Evolutionary conservation across 2,888 invertebrate genomes (phyloP), one percentile per base, ranked within the genome.

Genomic region (Drosophila mettleri): DNA sequence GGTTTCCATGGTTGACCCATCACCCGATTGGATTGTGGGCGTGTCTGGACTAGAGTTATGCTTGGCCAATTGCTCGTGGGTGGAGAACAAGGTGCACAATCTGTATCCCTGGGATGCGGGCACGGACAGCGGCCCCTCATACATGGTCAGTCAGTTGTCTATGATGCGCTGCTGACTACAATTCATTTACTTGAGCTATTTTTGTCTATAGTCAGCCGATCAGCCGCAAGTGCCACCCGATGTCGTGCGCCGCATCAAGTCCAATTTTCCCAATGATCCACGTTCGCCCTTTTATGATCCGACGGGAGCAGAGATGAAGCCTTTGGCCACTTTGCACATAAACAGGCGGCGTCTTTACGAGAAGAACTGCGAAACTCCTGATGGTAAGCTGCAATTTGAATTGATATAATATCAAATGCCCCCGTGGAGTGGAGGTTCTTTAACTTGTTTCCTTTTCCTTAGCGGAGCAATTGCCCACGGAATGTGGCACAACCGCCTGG

Each of bases 21-120:
- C 98, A 0, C 99, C 99, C 0, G 99, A 99, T 92, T 99, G 99
- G 99, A 96, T 98, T 61, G 96, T 98, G 1, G 99, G 99, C 0
- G 96, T 99, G 0, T 97, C 97, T 0, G 96, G 96, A 0, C 92
- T 99, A 77, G 98, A 99, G 90, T 93, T 99, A 2, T 99, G 99
- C 91, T 94, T 96, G 64, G 91, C 94, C 14, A 98, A 99, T 92
- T 98, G 99, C 90, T 95, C 97, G 0, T 99, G 99, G 99, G 94
- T 96, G 0, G 95, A 95, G 69, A 95, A 95, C 41, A 95, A 96
- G 86, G 94, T 95, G 0, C 93, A 99, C 58, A 97, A 98, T 87
- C 93, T 99, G 38, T 98, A 96, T 91, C 99, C 99, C 0, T 98
- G 97, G 94, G 99, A 99, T 91, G 97, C 97, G 9, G 99, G 99